phyloP scores from a whole-genome alignment of 1,140 invertebrate species.

The Holotrichia oblita region DNA sequence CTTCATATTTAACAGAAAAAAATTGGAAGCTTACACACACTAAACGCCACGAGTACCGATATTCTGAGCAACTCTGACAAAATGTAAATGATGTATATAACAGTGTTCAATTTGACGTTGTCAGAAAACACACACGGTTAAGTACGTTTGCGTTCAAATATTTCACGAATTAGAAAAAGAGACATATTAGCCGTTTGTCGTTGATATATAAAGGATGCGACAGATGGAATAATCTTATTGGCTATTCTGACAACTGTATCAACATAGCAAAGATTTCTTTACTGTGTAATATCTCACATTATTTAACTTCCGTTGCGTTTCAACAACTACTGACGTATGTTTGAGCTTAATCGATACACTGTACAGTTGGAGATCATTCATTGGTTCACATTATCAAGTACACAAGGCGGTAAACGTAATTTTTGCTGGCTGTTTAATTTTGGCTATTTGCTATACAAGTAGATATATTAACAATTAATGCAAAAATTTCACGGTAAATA shows the following conservation, averaged over 20 bases:
- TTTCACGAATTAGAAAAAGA: constrained; percentile 39
- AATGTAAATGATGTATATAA: constrained; percentile 39
- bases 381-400: constrained; percentile 49
- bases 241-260: constrained; percentile 41
- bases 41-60: constrained; percentile 52
- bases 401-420: constrained; percentile 42
- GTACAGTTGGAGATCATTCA: constrained; percentile 56
- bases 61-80: constrained; percentile 38
- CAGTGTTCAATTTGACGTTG: not conserved
- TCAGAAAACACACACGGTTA: not conserved
- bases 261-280: constrained; percentile 38
- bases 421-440: constrained; percentile 14
- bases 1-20: constrained; percentile 55
- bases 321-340: not conserved
- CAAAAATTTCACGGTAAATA: no score
- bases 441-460: not conserved
- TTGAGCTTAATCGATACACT: constrained; percentile 21
- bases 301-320: constrained; percentile 42
- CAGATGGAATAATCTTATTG: constrained; percentile 61
- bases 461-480: no score
- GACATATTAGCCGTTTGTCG: constrained; percentile 37
- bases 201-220: constrained; percentile 47
- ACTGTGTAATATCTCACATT: constrained; percentile 36
- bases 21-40: constrained; percentile 50
- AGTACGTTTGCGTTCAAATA: not conserved